Conservation (phyloP, 2,888 invertebrate species). For the Heliconius aoede region DNA sequence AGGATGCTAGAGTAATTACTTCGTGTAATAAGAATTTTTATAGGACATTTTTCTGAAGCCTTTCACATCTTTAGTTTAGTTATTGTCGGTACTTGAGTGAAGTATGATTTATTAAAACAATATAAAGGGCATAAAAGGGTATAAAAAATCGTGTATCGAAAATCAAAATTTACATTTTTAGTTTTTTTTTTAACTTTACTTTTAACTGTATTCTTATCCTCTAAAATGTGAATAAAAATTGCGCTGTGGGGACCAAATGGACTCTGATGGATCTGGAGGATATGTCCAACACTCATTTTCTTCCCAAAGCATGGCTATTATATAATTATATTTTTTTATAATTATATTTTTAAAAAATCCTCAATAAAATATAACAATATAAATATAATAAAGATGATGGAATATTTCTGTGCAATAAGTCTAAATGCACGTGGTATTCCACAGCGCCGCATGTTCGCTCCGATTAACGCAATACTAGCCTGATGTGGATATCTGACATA, state of each 20-base stretch:
- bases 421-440: conserved; percentile 34
- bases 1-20: conserved; percentile 18
- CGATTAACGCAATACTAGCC: conserved; percentile 31
- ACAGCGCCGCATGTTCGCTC: conserved; percentile 35
- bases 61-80: neutral
- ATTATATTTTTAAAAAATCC: neutral
- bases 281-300: no score
- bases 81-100: neutral
- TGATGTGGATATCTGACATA: conserved; percentile 43
- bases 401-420: conserved; percentile 21
- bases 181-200: neutral
- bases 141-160: neutral
- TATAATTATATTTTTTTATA: neutral
- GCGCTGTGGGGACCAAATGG: neutral
- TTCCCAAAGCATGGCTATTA: no score
- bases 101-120: neutral
- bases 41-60: neutral
- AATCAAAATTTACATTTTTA: neutral
- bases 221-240: neutral
- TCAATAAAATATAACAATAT: neutral
- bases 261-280: no score
- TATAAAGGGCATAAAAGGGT: neutral
- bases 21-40: neutral
- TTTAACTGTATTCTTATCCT: neutral
- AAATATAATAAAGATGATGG: conserved; percentile 16